Evolutionary conservation across 2,113 vertebrate genomes (phyloP).

Genomic region (Galemys pyrenaicus): DNA sequence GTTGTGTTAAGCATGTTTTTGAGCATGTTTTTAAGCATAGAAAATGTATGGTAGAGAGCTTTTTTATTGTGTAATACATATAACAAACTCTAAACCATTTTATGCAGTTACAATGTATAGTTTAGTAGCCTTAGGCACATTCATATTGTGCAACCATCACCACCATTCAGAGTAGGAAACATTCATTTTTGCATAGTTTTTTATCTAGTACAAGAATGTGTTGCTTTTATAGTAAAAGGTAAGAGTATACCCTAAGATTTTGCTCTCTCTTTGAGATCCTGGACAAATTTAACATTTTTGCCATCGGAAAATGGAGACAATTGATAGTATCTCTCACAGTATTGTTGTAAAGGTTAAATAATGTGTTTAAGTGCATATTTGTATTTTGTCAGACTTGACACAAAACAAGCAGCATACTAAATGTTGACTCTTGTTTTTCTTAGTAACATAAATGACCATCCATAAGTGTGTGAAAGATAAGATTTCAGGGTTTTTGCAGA

Average conservation of each 20-base stretch:
- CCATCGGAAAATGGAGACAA: neutral
- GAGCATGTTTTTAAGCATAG: neutral
- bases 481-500: neutral
- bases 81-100: neutral
- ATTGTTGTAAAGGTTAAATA: neutral
- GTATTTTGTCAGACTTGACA: neutral
- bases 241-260: neutral
- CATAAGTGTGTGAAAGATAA: neutral
- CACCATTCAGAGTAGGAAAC: neutral
- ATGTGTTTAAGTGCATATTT: neutral
- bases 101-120: neutral
- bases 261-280: neutral
- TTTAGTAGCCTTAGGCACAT: neutral
- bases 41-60: neutral
- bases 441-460: neutral
- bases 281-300: neutral
- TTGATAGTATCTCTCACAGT: neutral
- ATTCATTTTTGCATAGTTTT: constrained; percentile 3
- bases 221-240: constrained; percentile 17
- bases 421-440: neutral
- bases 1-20: neutral
- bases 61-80: neutral
- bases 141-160: neutral
- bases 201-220: neutral
- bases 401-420: neutral